Base-by-base conservation (phyloP, 2,797 vertebrate genomes). In the Pterois miles region DNA sequence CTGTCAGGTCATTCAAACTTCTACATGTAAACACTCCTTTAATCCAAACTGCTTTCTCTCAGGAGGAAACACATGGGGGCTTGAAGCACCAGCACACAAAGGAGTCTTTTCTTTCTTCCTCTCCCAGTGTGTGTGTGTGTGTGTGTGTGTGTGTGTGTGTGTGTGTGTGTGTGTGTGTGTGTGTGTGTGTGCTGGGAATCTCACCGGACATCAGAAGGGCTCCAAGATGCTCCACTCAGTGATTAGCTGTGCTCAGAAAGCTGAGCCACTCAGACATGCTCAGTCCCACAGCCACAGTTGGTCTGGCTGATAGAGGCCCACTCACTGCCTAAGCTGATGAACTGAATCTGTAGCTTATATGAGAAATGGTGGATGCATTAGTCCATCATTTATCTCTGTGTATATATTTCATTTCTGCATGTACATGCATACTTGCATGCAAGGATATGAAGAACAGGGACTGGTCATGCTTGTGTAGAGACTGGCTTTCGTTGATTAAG, bases 181-280 rank as follows among this genome's bases (percentile, higher is more conserved):
- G 54, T 66, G 53, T 54, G 72, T 68, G 56, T 68, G 66, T 64
- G 60, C 43, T 59, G 31, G 72, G 43, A 60, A 85, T 85, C 78
- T 85, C 81, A 69, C 80, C 90, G 86, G 71, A 82, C 79, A 76
- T 86, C 85, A 86, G 59, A 87, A 87, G 76, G 67, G 74, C 57
- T 86, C 64, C 67, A 75, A 80, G 83, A 83, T 76, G 83, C 83
- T 80, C 64, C 65, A 53, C 53, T 68, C 80, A 80, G 77, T 79
- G 83, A 89, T 84, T 85, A 89, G 81, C 73, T 80, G 59, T 81
- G 80, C 82, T 85, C 82, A 81, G 80, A 76, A 83, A 86, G 68
- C 68, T 74, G 72, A 83, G 63, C 14, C 4, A 6, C 73, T 65
- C 54, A 73, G 20, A 65, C 43, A 46, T 46, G 43, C 43, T 46